Evolutionary conservation across 2,888 invertebrate species (phyloP), one percentile per base, ranked within the genome.

Genomic region (Xylota sylvarum): DNA sequence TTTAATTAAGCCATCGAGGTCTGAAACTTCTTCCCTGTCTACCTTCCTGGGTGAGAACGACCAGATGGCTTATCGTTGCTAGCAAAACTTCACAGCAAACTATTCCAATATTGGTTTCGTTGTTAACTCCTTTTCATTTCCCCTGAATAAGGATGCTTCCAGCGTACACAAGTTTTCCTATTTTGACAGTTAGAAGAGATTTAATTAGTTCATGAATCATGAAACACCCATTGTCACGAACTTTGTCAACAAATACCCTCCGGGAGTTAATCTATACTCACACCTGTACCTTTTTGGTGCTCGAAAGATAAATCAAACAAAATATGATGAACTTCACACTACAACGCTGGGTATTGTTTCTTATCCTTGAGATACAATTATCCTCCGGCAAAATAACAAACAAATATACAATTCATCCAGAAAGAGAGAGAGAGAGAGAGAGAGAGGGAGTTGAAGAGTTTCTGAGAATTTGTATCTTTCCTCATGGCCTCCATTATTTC

Each of bases 321-420:
- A 32, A 55, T 30, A n/a, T 17, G 30, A 14, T 30, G 10, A 56
- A 17, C 35, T 56, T 50, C 23, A 23, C 32, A 50, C 19, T 7
- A 19, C 48, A 6, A 19, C 19, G 17, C n/a, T 7, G 32, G n/a
- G 7, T 30, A 14, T 55, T 55, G 9, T 55, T 6, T 14, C 30
- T 32, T 14, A 56, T 30, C 35, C 17, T 35, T 35, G 35, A 56
- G 48, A 27, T 62, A 43, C 62, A 62, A 65, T 35, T 23, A 23
- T 50, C 65, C 35, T 23, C 35, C 4, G 35, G 65, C 50, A 23
- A 12, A 32, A 48, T 19, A 48, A 64, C 50, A 62, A 43, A 62
- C 62, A 62, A 30, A 46, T 4, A 48, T 7, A 17, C 19, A 65
- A 48, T 50, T 12, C 27, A 19, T 17, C 17, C 12, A 46, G 17